Evolutionary conservation across 2,888 invertebrate genomes (phyloP), one percentile per base, ranked within the genome.

Genomic region (Alsophila aescularia): DNA sequence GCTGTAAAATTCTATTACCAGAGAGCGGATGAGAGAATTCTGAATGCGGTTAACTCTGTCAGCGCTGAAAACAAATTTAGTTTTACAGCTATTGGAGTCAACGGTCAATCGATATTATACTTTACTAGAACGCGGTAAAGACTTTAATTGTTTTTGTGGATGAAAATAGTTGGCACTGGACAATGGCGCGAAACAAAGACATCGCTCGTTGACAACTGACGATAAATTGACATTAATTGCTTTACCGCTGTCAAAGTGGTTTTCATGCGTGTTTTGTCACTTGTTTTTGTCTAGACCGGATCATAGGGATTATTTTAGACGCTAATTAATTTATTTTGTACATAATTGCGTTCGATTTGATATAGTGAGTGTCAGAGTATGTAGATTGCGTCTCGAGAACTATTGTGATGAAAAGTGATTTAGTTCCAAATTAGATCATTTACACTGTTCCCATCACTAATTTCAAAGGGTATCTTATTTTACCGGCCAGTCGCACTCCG

Each of bases 141-240:
- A 59, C 63, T 60, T 60, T 66, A 66, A 69, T 70, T 64, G 49
- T 66, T 54, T 60, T 67, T 64, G 56, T 58, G 52, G 43, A 55
- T 64, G 54, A 61, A 61, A 58, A 51, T 60, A 67, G 68, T 62
- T 62, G 67, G 66, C 60, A 61, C 61, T 66, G 60, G 47, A 78
- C 73, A 81, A 75, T 80, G 77, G 79, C 75, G 79, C 74, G 83
- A 82, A 81, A 85, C 79, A 80, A 80, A 79, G 79, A 77, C 76
- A 70, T 74, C 64, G 61, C 58, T 64, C 71, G 87, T 79, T 84
- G 88, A 87, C 86, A 85, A 74, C 77, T 80, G 85, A 80, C 81
- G 85, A 88, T 87, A 83, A 82, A 87, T 87, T 87, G 87, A 87
- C 85, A 83, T 85, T 88, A 88, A 90, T 88, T 86, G 86, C 81